These are phyloP conservation scores for Patella ulyssiponensis DNA, from an alignment of 2,888 invertebrate species.

Conservation along the genomic window DNA sequence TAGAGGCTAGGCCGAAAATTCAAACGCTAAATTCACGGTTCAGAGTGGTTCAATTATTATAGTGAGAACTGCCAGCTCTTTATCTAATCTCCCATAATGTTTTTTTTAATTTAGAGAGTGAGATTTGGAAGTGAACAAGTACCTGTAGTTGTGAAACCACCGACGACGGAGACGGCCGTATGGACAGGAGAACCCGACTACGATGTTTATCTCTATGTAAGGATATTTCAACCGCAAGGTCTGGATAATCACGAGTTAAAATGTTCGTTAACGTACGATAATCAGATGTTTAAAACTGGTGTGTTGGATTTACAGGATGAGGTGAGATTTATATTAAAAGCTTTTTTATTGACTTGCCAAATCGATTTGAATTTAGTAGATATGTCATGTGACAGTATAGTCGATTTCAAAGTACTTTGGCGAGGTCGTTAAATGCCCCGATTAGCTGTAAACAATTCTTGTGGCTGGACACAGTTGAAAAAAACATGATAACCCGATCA, in stretches of 20 bases:
- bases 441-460: too few relatives aligned
- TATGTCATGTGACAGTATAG: too few relatives aligned
- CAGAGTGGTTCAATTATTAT: too few relatives aligned
- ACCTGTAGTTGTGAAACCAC: slow-evolving; percentile 42
- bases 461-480: too few relatives aligned
- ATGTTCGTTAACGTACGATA: slow-evolving; percentile 61
- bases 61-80: too few relatives aligned
- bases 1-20: background rate
- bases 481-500: too few relatives aligned
- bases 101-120: slow-evolving; percentile 51
- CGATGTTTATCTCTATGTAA: slow-evolving; percentile 61
- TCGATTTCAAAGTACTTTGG: too few relatives aligned
- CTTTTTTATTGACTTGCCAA: too few relatives aligned
- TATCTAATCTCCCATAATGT: too few relatives aligned
- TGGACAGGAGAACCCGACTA: slow-evolving; percentile 67
- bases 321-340: background rate
- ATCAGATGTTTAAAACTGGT: slow-evolving; percentile 62
- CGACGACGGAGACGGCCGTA: slow-evolving; percentile 51
- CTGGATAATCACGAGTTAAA: slow-evolving; percentile 59
- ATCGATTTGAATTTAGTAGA: too few relatives aligned
- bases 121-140: slow-evolving; percentile 50
- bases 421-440: too few relatives aligned
- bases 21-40: too few relatives aligned
- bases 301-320: slow-evolving; percentile 47
- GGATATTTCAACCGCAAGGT: slow-evolving; percentile 63